These are phyloP conservation scores for Meiosimyza decipiens DNA, from an alignment of 2,888 invertebrate species.

Conservation along the genomic window DNA sequence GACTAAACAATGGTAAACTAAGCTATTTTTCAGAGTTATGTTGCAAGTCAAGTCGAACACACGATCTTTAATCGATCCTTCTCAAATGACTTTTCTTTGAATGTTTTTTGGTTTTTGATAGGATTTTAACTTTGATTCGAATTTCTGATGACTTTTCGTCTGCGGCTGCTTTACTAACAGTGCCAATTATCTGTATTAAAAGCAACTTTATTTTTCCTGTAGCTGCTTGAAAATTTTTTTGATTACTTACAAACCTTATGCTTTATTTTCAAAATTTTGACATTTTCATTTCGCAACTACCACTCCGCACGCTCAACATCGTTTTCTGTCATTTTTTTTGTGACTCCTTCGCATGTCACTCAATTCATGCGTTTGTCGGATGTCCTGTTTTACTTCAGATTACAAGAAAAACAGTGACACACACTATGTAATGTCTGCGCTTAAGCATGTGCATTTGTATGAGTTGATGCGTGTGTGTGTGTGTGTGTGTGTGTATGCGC, in stretches of 20 bases:
- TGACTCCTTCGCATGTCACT: slow-evolving; percentile 21
- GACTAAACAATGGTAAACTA: no score
- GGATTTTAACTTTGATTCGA: no score
- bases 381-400: slow-evolving; percentile 25
- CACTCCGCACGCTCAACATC: not conserved
- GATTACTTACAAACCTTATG: no score
- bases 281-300: no score
- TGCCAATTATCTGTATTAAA: no score
- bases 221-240: no score
- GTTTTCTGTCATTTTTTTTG: not conserved
- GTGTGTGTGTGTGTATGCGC: slow-evolving; percentile 12
- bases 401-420: slow-evolving; percentile 17
- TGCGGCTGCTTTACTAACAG: no score
- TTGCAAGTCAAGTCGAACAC: not conserved
- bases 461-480: slow-evolving; percentile 5
- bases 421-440: slow-evolving; percentile 23
- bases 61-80: not conserved
- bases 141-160: no score
- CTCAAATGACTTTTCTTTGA: not conserved
- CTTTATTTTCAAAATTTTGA: no score
- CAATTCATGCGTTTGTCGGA: slow-evolving; percentile 12
- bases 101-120: not conserved
- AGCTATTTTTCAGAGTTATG: no score
- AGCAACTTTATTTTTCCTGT: no score
- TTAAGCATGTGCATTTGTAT: slow-evolving; percentile 12